These are phyloP conservation scores for Slavum lentiscoides DNA, from an alignment of 2,888 invertebrate species.

Conservation along the genomic window DNA sequence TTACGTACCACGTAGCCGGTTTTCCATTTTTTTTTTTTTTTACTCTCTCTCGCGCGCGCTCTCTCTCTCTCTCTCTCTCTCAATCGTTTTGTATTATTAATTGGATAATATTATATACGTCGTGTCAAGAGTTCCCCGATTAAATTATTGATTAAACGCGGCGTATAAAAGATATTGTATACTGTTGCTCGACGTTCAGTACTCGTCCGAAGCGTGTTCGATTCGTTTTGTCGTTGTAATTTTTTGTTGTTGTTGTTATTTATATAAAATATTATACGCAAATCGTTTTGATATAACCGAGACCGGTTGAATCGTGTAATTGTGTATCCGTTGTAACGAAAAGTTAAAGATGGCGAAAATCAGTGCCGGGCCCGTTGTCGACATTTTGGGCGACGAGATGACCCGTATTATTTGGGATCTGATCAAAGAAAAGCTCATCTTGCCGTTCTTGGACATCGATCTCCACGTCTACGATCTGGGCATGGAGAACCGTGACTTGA, in stretches of 20 bases:
- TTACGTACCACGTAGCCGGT: conserved; percentile 5
- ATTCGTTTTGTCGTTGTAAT: background rate
- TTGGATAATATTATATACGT: background rate
- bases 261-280: background rate
- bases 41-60: too few relatives aligned
- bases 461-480: conserved; percentile 92
- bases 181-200: too few relatives aligned
- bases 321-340: too few relatives aligned
- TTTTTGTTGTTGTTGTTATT: background rate
- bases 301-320: too few relatives aligned
- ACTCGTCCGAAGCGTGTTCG: too few relatives aligned
- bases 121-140: background rate
- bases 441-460: conserved; percentile 94
- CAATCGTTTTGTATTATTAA: background rate
- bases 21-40: too few relatives aligned
- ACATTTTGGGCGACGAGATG: conserved; percentile 94
- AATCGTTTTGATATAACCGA: background rate
- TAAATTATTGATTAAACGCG: too few relatives aligned
- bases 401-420: conserved; percentile 97
- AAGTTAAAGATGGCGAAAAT: conserved; percentile 56
- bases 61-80: too few relatives aligned
- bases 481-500: conserved; percentile 91
- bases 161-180: too few relatives aligned
- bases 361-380: conserved; percentile 81
- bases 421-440: conserved; percentile 94